Evolutionary conservation across 2,113 vertebrate genomes (phyloP), one percentile per base, ranked within the genome.

Genomic region (Myiozetetes cayanensis): DNA sequence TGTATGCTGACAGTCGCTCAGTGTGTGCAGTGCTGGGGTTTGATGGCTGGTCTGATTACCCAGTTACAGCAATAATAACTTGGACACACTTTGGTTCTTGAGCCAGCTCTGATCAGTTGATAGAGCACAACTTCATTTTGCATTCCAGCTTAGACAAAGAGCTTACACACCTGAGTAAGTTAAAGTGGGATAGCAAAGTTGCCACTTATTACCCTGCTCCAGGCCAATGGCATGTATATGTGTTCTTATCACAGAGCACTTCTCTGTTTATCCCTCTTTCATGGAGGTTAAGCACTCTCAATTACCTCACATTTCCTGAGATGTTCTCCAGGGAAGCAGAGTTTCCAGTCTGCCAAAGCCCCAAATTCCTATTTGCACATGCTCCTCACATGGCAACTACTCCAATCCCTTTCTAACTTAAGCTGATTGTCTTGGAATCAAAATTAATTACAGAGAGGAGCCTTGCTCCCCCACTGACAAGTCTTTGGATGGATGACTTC

Each of bases 81-180:
- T 56, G 49, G 27, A 53, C 0, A 5, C 27, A 74, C 33, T 43
- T 20, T 1, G 19, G 94, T n/a, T 92, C 70, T 74, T 4, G 1
- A 94, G 73, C 63, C 83, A 74, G 83, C 73, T 72, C 73, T 68
- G 77, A 93, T 89, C 66, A 47, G 30, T 43, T 78, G 89, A 91
- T 68, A 95, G 27, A 52, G 65, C 61, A 90, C 52, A 88, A 94
- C 68, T 92, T 92, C 24, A 86, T 83, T 96, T 88, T 80, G 52
- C 85, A 89, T 90, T 78, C 59, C 52, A 71, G 68, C 85, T 88
- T 71, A 92, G 87, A 91, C 85, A 92, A 96, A 96, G 73, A 92
- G 65, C 68, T 83, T 2, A 6, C 30, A 89, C 68, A 81, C 39
- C 8, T 1, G 0, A 59, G 14, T 58, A 77, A 81, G 43, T 2